Conservation (phyloP, 2,113 vertebrate species). For the Megaceryle torquata region DNA sequence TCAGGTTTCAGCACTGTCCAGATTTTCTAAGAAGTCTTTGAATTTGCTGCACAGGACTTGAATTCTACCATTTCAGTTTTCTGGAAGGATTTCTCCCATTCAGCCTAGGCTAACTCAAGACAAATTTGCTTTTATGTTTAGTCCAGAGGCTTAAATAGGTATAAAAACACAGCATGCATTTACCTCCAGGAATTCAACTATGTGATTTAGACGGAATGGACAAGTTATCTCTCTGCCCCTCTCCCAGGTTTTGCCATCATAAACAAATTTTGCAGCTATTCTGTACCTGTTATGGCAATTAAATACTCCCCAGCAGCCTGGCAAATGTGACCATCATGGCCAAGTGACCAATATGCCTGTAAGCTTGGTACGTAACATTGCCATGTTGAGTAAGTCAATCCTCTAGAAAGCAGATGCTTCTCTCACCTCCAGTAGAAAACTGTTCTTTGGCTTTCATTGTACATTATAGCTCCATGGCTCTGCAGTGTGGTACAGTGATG, state of each 20-base stretch:
- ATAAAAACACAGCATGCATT: neutral
- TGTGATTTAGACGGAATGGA: neutral
- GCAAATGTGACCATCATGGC: neutral
- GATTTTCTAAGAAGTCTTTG: neutral
- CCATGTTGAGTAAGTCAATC: neutral
- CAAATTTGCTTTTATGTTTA: neutral
- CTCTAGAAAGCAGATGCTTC: neutral
- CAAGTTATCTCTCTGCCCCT: neutral
- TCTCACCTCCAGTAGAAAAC: neutral
- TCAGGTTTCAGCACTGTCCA: neutral
- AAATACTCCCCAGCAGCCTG: neutral
- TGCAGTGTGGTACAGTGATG: neutral
- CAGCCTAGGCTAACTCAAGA: neutral
- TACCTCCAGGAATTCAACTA: neutral
- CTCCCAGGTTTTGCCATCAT: neutral
- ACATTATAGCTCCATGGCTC: neutral
- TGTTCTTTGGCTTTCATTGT: neutral
- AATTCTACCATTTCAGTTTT: neutral
- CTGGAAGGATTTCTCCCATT: neutral
- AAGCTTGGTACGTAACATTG: neutral
- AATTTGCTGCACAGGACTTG: neutral
- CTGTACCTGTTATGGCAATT: neutral
- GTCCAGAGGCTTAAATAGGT: neutral
- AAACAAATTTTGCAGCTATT: neutral
- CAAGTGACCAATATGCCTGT: neutral